phyloP scores from a whole-genome alignment of 2,888 invertebrate species.

The Andrena hattorfiana region DNA sequence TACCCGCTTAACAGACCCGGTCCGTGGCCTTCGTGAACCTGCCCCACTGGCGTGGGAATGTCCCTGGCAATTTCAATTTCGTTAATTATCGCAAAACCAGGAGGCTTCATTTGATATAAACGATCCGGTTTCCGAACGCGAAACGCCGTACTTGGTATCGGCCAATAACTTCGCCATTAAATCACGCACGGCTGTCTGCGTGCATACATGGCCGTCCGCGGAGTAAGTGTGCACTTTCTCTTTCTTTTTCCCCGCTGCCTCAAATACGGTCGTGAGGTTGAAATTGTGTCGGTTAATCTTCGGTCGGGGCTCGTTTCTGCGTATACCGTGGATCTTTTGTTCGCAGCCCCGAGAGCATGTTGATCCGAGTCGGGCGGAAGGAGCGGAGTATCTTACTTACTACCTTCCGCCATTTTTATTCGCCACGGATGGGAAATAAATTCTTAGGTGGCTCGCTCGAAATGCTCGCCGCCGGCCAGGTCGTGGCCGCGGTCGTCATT shows the following conservation, averaged over 20 bases:
- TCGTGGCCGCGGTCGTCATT: constrained; percentile 11
- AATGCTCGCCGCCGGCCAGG: background rate
- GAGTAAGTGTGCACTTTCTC: background rate
- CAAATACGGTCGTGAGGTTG: background rate
- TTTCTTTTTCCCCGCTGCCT: background rate
- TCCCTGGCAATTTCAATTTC: constrained; percentile 64
- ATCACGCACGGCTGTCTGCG: constrained; percentile 33
- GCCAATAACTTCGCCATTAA: constrained; percentile 49
- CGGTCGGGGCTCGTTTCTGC: background rate
- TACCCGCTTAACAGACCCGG: constrained; percentile 70
- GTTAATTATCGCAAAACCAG: constrained; percentile 65
- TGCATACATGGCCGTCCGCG: background rate
- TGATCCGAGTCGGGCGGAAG: background rate
- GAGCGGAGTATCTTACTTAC: constrained; percentile 3
- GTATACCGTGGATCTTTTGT: constrained; percentile 10
- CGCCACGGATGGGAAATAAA: constrained; percentile 28
- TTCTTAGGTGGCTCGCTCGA: background rate
- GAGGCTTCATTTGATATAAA: constrained; percentile 40
- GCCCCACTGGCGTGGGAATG: constrained; percentile 73
- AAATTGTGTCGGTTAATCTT: constrained; percentile 29
- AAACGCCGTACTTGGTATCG: constrained; percentile 41
- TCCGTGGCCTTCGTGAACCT: constrained; percentile 51
- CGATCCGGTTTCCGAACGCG: constrained; percentile 23
- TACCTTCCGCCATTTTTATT: background rate
- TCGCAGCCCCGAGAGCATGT: background rate